These are phyloP conservation scores for Pelosia muscerda DNA, from an alignment of 2,888 invertebrate species.

Conservation along the genomic window DNA sequence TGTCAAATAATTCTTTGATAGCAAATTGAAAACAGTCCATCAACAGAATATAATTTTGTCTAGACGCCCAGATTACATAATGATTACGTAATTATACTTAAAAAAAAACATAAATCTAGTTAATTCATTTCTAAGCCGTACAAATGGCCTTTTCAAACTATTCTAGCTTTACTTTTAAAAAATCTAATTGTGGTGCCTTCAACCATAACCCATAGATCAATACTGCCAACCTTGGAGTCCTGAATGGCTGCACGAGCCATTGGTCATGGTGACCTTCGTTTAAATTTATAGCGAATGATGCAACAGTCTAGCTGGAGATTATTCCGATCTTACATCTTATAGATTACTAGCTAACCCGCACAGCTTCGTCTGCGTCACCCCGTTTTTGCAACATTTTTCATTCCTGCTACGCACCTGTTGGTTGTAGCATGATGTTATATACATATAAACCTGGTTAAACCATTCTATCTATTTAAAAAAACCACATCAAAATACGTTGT, in stretches of 20 bases:
- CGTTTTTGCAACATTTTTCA: no score
- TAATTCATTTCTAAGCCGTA: neutral
- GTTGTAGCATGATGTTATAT: no score
- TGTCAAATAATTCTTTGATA: no score
- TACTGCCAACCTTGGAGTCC: constrained; percentile 30
- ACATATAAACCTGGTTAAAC: no score
- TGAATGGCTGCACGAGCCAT: constrained; percentile 22
- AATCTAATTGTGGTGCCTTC: constrained; percentile 26
- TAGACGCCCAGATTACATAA: neutral
- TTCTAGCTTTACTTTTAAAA: constrained; percentile 21
- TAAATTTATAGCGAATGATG: constrained; percentile 10
- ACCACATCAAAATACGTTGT: no score
- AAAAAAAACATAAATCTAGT: no score
- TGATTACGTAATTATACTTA: neutral
- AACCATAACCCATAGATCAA: constrained; percentile 25
- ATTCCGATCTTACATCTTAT: neutral
- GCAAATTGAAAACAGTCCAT: no score
- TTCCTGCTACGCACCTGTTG: no score
- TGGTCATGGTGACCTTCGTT: constrained; percentile 20
- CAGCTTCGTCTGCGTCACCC: no score
- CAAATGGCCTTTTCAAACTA: neutral
- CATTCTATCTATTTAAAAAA: no score
- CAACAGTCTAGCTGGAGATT: constrained; percentile 9
- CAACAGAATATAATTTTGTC: no score
- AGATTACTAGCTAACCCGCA: no score